phyloP scores from a whole-genome alignment of 1,140 invertebrate species.

The Drosophila parabipectinata region DNA sequence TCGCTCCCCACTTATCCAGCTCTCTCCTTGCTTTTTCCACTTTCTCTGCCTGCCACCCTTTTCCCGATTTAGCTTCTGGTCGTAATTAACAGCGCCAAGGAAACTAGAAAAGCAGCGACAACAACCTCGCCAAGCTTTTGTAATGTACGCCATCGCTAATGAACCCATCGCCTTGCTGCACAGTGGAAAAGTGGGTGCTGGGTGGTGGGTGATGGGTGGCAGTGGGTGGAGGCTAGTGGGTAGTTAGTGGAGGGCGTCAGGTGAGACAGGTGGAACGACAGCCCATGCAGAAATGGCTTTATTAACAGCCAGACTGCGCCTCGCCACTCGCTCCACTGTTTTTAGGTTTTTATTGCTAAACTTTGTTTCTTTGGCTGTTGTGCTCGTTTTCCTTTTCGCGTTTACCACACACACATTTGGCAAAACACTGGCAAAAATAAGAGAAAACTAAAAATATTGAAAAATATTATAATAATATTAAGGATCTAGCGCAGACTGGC shows the following conservation, averaged over 20 bases:
- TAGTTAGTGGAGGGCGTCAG: slow-evolving; percentile 12
- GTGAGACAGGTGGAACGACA: slow-evolving; percentile 38
- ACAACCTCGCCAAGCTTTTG: slow-evolving; percentile 39
- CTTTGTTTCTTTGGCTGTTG: slow-evolving; percentile 65
- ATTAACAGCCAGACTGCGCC: slow-evolving; percentile 53
- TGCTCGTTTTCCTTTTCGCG: slow-evolving; percentile 25
- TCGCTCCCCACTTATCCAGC: not conserved
- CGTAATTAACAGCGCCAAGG: slow-evolving; percentile 71
- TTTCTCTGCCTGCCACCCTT: slow-evolving; percentile 4
- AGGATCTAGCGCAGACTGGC: not conserved
- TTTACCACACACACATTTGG: slow-evolving; percentile 50
- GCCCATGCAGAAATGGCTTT: slow-evolving; percentile 74
- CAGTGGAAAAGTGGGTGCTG: slow-evolving; percentile 9
- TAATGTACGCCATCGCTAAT: slow-evolving; percentile 71
- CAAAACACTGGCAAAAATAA: slow-evolving; percentile 16
- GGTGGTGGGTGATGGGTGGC: not conserved
- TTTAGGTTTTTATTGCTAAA: slow-evolving; percentile 81
- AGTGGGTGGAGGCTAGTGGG: not conserved
- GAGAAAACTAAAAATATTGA: not conserved
- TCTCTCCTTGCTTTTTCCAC: slow-evolving; percentile 3
- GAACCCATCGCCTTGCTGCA: slow-evolving; percentile 54
- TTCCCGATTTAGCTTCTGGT: slow-evolving; percentile 34
- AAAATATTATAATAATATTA: not conserved
- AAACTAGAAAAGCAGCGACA: slow-evolving; percentile 51
- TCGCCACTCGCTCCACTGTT: slow-evolving; percentile 26